Conservation (phyloP, 30 jellyfish, hydroid and myxozoan genomes). For the Thelohanellus kitauei region DNA sequence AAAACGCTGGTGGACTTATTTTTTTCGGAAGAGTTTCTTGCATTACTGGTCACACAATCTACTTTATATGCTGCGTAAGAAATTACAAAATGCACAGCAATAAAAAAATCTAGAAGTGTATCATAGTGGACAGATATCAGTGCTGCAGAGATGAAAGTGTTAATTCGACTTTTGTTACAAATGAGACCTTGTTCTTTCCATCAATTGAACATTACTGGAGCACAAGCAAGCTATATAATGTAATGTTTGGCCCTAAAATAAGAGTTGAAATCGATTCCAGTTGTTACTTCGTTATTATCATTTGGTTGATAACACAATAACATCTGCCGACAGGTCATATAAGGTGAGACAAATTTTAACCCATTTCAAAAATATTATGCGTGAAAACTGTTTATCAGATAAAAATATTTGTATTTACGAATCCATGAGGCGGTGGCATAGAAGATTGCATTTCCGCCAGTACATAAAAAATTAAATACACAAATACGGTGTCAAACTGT, state of each 20-base stretch:
- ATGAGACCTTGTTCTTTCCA: conserved; percentile 7
- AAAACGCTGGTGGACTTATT: too few relatives aligned
- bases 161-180: conserved; percentile 4
- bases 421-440: conserved; percentile 13
- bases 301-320: conserved; percentile 1
- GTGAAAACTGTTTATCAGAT: conserved; percentile 2
- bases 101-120: too few relatives aligned
- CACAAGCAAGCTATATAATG: conserved; percentile 2
- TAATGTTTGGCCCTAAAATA: neutral
- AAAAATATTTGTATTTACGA: conserved; percentile 9
- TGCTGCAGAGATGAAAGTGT: conserved; percentile 4
- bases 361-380: conserved; percentile 2
- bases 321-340: conserved; percentile 7
- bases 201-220: conserved; percentile 4
- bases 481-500: conserved; percentile 7
- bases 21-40: too few relatives aligned
- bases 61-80: too few relatives aligned
- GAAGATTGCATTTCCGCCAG: conserved; percentile 7
- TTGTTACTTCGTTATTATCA: conserved; percentile 5
- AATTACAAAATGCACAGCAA: too few relatives aligned
- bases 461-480: conserved; percentile 4
- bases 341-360: neutral
- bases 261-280: conserved; percentile 4
- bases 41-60: too few relatives aligned
- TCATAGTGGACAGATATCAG: too few relatives aligned